A percentile compares a stretch with the other conserved stretches of the same genome.
Conservation (phyloP, 2,113 vertebrate genomes). For the Nematolebias whitei region DNA sequence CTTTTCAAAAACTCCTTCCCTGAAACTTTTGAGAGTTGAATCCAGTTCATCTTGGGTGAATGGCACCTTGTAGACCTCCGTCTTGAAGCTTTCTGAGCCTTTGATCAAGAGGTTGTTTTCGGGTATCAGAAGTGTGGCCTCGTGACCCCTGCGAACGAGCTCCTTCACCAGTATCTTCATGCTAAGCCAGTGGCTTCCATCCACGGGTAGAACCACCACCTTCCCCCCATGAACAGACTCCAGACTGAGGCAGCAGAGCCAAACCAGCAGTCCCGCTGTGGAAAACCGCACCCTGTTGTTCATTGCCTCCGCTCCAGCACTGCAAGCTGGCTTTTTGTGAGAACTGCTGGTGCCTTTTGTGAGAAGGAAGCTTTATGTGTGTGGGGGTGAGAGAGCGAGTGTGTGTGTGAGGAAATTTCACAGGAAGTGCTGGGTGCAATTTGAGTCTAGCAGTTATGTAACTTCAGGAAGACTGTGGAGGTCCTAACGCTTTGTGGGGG, state of each 20-base stretch:
- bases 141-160: slow-evolving; percentile 78
- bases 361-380: slow-evolving; percentile 25
- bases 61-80: slow-evolving; percentile 71
- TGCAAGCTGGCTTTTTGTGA: slow-evolving; percentile 15
- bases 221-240: slow-evolving; percentile 70
- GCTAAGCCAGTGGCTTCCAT: slow-evolving; percentile 89
- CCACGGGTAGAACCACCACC: slow-evolving; percentile 83
- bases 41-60: slow-evolving; percentile 67
- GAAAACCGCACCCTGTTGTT: slow-evolving; percentile 41
- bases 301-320: slow-evolving; percentile 52
- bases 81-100: slow-evolving; percentile 31
- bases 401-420: slow-evolving; percentile 18
- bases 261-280: slow-evolving; percentile 53
- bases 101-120: slow-evolving; percentile 74
- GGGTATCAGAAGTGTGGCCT: slow-evolving; percentile 80
- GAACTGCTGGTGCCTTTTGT: slow-evolving; percentile 6
- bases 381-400: background rate
- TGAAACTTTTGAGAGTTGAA: background rate
- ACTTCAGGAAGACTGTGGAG: slow-evolving; percentile 23
- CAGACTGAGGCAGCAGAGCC: slow-evolving; percentile 58
- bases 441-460: slow-evolving; percentile 36
- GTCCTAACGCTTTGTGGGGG: slow-evolving; percentile 18
- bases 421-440: slow-evolving; percentile 44
- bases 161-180: slow-evolving; percentile 83
- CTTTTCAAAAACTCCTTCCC: slow-evolving; percentile 29